A percentile compares a stretch with the other conserved stretches of the same genome.
Conservation (phyloP, 1,140 invertebrate genomes). For the Pentalonia nigronervosa region DNA sequence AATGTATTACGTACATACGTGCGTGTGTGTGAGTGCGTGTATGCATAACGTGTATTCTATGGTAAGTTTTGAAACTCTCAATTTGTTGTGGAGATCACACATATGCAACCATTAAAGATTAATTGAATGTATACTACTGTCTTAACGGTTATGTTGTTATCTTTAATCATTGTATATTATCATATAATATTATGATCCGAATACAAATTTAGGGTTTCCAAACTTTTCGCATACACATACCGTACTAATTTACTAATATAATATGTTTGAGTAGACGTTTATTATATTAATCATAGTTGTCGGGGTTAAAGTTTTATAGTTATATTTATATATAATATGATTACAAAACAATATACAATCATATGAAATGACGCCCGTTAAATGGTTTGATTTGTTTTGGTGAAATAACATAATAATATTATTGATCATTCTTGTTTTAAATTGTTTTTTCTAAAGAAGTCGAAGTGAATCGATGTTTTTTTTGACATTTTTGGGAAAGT, state of each 20-base stretch:
- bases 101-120: conserved; percentile 6
- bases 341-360: background rate
- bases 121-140: background rate
- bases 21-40: background rate
- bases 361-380: background rate
- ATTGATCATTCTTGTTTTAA: background rate
- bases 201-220: background rate
- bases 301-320: background rate
- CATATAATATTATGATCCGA: background rate
- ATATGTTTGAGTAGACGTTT: background rate
- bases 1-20: background rate
- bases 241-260: background rate
- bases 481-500: background rate
- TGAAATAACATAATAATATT: background rate
- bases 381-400: background rate
- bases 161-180: conserved; percentile 13
- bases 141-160: background rate
- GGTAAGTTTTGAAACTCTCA: background rate
- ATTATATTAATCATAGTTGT: background rate
- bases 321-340: background rate
- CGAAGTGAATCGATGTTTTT: background rate
- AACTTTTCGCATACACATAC: background rate
- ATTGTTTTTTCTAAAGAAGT: background rate
- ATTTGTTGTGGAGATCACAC: background rate
- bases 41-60: background rate